These are phyloP conservation scores for Semaprochilodus insignis DNA, from an alignment of 2,797 vertebrate species.

Conservation along the genomic window DNA sequence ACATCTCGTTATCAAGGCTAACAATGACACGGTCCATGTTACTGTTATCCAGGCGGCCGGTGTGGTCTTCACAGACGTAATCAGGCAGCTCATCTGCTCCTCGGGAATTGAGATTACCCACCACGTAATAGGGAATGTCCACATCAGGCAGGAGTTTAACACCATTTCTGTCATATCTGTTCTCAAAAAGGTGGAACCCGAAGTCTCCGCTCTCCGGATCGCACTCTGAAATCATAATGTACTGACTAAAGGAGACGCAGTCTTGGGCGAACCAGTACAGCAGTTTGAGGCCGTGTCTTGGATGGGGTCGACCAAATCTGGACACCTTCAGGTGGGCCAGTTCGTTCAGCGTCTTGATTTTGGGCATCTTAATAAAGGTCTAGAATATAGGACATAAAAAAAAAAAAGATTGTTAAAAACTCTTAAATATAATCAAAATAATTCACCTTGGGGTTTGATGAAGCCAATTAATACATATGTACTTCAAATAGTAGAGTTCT, in stretches of 20 bases:
- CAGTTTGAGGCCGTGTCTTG: constrained; percentile 50
- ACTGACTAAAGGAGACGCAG: not conserved
- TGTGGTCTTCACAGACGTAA: constrained; percentile 21
- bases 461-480: too few species aligned
- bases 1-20: not conserved
- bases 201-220: constrained; percentile 3
- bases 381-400: not conserved
- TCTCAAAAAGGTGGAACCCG: constrained; percentile 37
- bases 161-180: not conserved
- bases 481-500: too few species aligned
- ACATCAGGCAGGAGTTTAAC: constrained; percentile 22
- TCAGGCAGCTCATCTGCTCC: constrained; percentile 19
- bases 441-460: too few species aligned
- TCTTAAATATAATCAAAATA: too few species aligned
- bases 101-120: constrained; percentile 39
- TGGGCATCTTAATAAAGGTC: not conserved
- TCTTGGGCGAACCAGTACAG: constrained; percentile 46
- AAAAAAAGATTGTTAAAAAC: not conserved
- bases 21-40: constrained; percentile 52
- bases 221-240: not conserved
- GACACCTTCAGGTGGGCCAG: accelerated
- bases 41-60: not conserved
- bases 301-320: constrained; percentile 21
- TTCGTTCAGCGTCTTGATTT: not conserved
- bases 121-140: constrained; percentile 17